These are phyloP conservation scores for Ianthella basta DNA, from an alignment of 37 sponge, comb jelly and placozoan genomes.

Conservation along the genomic window DNA sequence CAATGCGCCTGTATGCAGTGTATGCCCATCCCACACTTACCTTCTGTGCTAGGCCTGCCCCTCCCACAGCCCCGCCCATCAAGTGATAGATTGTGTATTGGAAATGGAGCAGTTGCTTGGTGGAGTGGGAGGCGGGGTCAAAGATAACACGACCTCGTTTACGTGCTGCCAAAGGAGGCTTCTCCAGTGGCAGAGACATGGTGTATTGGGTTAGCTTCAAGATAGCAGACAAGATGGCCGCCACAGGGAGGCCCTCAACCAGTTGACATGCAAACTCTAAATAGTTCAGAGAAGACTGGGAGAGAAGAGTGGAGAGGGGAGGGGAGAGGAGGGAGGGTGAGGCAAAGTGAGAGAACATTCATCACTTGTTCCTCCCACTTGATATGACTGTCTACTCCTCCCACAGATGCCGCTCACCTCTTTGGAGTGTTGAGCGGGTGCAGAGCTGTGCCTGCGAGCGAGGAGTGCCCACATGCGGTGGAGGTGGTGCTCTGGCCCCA, in stretches of 20 bases:
- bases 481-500: conserved; percentile 69
- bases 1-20: too few relatives aligned
- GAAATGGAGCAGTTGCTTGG: conserved; percentile 64
- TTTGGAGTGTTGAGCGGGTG: neutral
- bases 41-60: neutral
- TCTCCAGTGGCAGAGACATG: conserved; percentile 59
- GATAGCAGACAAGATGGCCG: conserved; percentile 15
- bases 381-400: neutral
- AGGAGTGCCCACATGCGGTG: conserved; percentile 65
- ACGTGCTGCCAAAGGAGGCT: conserved; percentile 29
- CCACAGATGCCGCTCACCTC: neutral
- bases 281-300: neutral
- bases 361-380: neutral
- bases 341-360: neutral
- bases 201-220: conserved; percentile 52
- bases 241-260: neutral
- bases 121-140: conserved; percentile 56
- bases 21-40: neutral
- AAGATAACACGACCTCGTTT: conserved; percentile 15
- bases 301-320: neutral
- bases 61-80: neutral
- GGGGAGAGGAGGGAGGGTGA: neutral
- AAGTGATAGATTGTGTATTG: conserved; percentile 46
- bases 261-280: neutral
- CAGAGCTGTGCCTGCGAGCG: conserved; percentile 41